phyloP scores from a whole-genome alignment of 2,888 invertebrate species.

The Heliothis peltigera region DNA sequence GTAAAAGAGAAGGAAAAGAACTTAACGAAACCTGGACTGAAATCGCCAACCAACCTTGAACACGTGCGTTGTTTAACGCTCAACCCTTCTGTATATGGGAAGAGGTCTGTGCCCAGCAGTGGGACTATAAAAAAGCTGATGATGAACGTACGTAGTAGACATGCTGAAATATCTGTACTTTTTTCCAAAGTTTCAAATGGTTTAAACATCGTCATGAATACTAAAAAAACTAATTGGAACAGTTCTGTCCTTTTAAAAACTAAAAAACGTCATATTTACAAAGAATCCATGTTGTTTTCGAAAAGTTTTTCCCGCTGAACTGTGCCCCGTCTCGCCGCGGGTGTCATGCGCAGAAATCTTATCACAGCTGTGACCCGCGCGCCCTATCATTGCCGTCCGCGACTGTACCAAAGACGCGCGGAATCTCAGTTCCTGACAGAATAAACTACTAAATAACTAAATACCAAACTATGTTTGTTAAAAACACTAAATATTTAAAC shows the following conservation, averaged over 20 bases:
- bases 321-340: slow-evolving; percentile 54
- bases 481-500: slow-evolving; percentile 11
- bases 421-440: slow-evolving; percentile 36
- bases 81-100: too few species aligned
- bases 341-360: slow-evolving; percentile 81
- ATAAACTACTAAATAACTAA: slow-evolving; percentile 21
- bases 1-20: too few species aligned
- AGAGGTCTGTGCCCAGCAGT: too few species aligned
- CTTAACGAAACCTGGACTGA: too few species aligned
- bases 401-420: slow-evolving; percentile 57
- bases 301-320: slow-evolving; percentile 63
- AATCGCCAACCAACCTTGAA: too few species aligned
- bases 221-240: too few species aligned
- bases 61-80: too few species aligned
- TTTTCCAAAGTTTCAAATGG: neutral
- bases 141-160: too few species aligned
- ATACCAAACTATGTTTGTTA: slow-evolving; percentile 39
- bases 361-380: slow-evolving; percentile 75
- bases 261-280: slow-evolving; percentile 8
- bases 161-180: too few species aligned
- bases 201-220: neutral
- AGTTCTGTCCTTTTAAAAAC: neutral
- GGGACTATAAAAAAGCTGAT: too few species aligned
- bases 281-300: slow-evolving; percentile 32
- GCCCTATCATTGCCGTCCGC: slow-evolving; percentile 66